Base-by-base conservation (phyloP, 2,113 vertebrate species). In the Ornithorhynchus anatinus region DNA sequence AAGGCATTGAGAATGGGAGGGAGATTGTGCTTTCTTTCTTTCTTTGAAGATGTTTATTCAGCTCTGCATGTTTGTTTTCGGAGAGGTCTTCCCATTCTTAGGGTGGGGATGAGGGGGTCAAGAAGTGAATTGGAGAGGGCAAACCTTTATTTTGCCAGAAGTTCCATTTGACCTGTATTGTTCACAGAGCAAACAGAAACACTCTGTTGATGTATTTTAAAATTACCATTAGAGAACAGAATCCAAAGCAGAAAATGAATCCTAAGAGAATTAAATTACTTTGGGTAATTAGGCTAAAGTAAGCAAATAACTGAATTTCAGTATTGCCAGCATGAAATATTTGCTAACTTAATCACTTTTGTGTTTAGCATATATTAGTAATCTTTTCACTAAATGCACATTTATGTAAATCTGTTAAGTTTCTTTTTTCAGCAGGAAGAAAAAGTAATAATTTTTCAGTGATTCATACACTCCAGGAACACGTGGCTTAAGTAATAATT, bases 11-110 rank as follows among this genome's bases (percentile, higher is more conserved):
- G 75, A 81, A 79, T n/a, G n/a, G n/a, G n/a, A n/a, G n/a, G n/a
- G 44, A 77, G 69, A 89, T 88, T 84, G 83, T 88, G 89, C 87
- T 86, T 89, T 86, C 79, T 86, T 86, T 77, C 64, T 79, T 69
- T 59, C 79, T 66, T 84, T 7, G 0, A 48, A 87, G 82, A 76
- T 90, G 82, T 88, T 88, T 88, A 83, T 90, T 86, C 79, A 88
- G 86, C 73, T 72, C 69, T 38, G 60, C 70, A 31, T 50, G 62
- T 72, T 84, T 89, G 37, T 84, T 90, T 86, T 64, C 33, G 69
- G 72, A 85, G 70, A 59, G 36, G 64, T 84, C 65, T 71, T 12
- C 3, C 59, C 25, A 3, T 59, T 73, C 68, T 69, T 38, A 45
- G 63, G 69, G 42, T 80, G 77, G 76, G 72, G 47, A 2, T 23